These are phyloP conservation scores for Sphenodon punctatus DNA, from an alignment of 2,797 vertebrate genomes.

Conservation along the genomic window DNA sequence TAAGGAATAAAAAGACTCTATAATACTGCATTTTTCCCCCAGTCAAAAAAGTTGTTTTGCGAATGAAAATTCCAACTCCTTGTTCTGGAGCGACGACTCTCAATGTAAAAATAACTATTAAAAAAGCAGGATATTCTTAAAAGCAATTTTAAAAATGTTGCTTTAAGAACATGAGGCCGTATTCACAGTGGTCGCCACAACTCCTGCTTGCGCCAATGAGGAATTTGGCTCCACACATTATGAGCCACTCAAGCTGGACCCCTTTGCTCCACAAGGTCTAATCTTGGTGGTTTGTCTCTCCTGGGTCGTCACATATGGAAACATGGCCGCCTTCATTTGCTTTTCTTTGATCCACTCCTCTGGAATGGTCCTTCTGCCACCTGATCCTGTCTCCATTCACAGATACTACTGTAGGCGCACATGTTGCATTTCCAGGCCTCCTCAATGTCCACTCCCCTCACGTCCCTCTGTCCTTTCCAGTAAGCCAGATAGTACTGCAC, in stretches of 20 bases:
- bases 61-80: no score
- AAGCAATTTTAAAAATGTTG: no score
- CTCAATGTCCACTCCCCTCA: conserved; percentile 78
- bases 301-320: no score
- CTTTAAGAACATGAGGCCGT: background rate
- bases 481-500: conserved; percentile 68
- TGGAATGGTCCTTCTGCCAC: background rate
- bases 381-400: conserved; percentile 71
- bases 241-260: background rate
- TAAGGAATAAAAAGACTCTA: background rate
- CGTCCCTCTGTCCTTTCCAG: conserved; percentile 77
- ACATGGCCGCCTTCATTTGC: background rate
- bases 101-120: background rate
- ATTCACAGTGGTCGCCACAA: background rate
- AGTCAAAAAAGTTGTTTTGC: no score
- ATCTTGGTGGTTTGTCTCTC: no score
- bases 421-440: conserved; percentile 79
- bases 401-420: conserved; percentile 71
- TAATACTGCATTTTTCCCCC: no score
- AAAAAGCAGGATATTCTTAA: background rate
- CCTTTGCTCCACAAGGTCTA: no score
- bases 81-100: no score
- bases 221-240: background rate
- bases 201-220: background rate
- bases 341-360: background rate